Evolutionary conservation across 1,140 invertebrate species (phyloP).

Genomic region (Drosophila littoralis): DNA sequence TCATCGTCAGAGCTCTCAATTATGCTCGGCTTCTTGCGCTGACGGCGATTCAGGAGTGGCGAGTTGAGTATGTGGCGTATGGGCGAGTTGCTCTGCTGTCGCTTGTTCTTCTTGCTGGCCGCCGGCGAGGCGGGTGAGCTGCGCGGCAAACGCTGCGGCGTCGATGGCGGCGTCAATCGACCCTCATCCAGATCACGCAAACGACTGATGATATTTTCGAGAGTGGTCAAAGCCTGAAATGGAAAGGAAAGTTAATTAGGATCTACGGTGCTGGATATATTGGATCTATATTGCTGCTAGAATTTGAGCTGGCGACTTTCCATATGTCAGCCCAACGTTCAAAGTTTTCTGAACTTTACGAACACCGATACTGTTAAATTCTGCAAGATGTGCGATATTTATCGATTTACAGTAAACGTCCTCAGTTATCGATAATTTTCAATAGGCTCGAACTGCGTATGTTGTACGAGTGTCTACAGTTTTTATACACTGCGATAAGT

Average conservation of each 20-base stretch:
- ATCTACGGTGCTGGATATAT: too few relatives aligned
- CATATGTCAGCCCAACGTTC: too few relatives aligned
- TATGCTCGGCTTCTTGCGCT: slow-evolving; percentile 88
- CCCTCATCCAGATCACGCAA: slow-evolving; percentile 85
- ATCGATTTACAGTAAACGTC: too few relatives aligned
- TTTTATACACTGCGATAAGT: too few relatives aligned
- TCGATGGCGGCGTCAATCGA: slow-evolving; percentile 85
- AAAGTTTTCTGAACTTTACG: too few relatives aligned
- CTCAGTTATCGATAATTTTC: too few relatives aligned
- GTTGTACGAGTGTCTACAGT: too few relatives aligned
- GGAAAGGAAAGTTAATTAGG: neutral
- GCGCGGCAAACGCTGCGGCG: slow-evolving; percentile 88
- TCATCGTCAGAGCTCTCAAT: slow-evolving; percentile 96
- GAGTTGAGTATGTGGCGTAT: slow-evolving; percentile 92
- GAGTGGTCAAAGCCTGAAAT: slow-evolving; percentile 85
- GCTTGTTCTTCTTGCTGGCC: slow-evolving; percentile 89
- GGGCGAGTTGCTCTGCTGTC: slow-evolving; percentile 91
- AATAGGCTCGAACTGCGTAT: too few relatives aligned
- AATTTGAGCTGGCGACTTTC: too few relatives aligned
- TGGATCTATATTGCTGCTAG: too few relatives aligned
- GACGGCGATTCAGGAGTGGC: slow-evolving; percentile 90
- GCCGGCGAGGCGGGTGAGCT: slow-evolving; percentile 90
- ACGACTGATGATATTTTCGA: slow-evolving; percentile 86
- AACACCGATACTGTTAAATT: too few relatives aligned
- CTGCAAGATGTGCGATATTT: too few relatives aligned